Percentiles rank a stretch among this genome's conserved stretches.
Evolutionary conservation across 1,140 invertebrate genomes (phyloP).

Genomic region (Gerris buenoi): DNA sequence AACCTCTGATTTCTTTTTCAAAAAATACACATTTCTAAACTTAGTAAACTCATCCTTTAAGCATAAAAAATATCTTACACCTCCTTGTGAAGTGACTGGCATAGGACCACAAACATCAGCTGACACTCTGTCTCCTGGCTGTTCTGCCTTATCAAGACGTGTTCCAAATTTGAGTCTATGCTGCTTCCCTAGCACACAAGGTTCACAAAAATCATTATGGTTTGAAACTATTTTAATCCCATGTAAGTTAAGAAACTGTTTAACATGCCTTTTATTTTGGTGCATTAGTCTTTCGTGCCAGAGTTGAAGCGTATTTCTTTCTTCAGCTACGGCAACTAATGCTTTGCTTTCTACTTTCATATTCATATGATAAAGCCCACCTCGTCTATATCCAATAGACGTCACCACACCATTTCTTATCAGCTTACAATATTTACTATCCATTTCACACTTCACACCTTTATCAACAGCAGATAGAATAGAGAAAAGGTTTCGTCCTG

Average conservation of each 20-base stretch:
- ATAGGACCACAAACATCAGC: background rate
- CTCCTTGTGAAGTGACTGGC: background rate
- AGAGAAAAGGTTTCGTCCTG: background rate
- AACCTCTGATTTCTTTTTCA: constrained; percentile 26
- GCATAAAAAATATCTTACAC: background rate
- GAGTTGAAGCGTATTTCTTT: background rate
- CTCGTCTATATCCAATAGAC: too few species aligned
- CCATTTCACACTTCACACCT: too few species aligned
- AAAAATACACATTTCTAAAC: constrained; percentile 15
- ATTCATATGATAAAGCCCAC: too few species aligned
- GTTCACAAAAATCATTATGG: background rate
- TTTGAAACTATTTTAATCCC: background rate
- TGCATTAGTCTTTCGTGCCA: background rate
- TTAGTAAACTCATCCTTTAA: background rate
- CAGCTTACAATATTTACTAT: too few species aligned
- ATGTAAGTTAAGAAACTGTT: background rate
- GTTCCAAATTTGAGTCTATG: background rate
- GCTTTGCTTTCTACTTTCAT: too few species aligned
- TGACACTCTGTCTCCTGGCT: background rate
- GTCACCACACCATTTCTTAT: too few species aligned
- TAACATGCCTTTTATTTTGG: background rate
- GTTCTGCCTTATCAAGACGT: background rate
- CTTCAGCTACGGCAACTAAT: too few species aligned
- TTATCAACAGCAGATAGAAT: background rate
- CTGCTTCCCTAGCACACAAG: background rate